Evolutionary conservation across 2,113 vertebrate genomes (phyloP), one percentile per base, ranked within the genome.

Genomic region (Eidolon helvum): DNA sequence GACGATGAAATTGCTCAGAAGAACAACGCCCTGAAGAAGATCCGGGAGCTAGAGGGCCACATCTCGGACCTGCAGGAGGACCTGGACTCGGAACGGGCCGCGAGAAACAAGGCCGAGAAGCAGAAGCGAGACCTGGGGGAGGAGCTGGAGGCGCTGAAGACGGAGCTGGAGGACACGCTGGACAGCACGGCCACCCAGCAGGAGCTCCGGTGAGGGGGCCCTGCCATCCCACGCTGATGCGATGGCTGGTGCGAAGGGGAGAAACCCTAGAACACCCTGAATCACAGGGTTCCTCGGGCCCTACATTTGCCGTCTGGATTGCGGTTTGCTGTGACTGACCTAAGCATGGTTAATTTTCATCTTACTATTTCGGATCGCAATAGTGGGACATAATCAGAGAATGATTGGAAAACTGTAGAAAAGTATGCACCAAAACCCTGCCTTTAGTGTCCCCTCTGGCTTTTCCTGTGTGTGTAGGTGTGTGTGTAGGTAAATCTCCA

Each of bases 1-100:
- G 99, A 99, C 10, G 99, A 99, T 1, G 99, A 99, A 98, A 99
- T 98, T 0, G 97, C 95, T n/a, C 99, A 99, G 84, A 99, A 99
- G 12, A 99, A 98, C 88, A 98, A 98, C 0, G 99, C 99, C 0
- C 98, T 99, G 83, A 99, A 99, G 98, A 99, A 99, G 94, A 98
- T 99, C 38, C 99, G 99, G 21, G 99, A 99, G 98, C 87, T 99
- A 98, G 99, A 99, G 98, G 98, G 98, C 4, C 97, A 99, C 91
- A 98, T 99, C 79, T 99, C 99, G 0, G 99, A 99, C 96, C 98
- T 99, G 30, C 99, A 99, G 96, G 99, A 99, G 96, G 99, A 99
- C 96, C 69, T 99, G 96, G 99, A 99, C 94, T 98, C 99, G 0
- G 99, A 99, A 95, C 98, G 98, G 93, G 95, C 93, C 0, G 99